Percentiles rank a stretch among this genome's conserved stretches.
Conservation (phyloP, 2,113 vertebrate genomes). For the Australoheros scitulus region DNA sequence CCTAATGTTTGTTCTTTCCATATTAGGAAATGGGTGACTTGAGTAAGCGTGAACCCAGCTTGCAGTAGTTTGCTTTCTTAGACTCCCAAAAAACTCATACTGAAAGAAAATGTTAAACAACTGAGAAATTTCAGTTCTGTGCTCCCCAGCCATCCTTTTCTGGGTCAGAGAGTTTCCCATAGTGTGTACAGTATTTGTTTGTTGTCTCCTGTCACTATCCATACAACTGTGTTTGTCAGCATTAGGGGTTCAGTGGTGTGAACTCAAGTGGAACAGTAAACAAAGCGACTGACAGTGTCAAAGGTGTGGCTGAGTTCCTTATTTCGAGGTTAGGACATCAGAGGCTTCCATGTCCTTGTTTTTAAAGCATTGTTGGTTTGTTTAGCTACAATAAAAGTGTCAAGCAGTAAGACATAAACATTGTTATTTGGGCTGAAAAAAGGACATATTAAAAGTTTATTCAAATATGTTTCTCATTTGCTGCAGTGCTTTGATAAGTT, state of each 20-base stretch:
- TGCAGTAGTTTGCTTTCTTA: conserved; percentile 2
- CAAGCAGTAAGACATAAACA: background rate
- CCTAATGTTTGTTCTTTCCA: conserved; percentile 47
- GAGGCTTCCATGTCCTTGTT: background rate
- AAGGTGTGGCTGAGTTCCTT: background rate
- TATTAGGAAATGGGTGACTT: conserved; percentile 55
- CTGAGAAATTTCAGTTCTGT: background rate
- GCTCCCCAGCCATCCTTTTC: background rate
- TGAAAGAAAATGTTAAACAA: conserved; percentile 11
- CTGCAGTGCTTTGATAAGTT: background rate
- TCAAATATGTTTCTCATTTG: background rate
- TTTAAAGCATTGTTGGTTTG: background rate
- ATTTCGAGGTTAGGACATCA: background rate
- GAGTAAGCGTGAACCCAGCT: conserved; percentile 4
- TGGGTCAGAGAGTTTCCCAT: background rate
- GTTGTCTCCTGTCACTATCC: background rate
- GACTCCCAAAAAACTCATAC: conserved; percentile 23
- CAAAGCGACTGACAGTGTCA: background rate
- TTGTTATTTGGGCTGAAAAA: background rate
- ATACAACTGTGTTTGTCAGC: background rate
- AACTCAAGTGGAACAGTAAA: conserved; percentile 9
- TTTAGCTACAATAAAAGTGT: background rate
- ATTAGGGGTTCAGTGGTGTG: background rate
- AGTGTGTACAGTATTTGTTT: background rate
- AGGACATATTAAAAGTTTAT: background rate